Evolutionary conservation across 2,797 vertebrate species (phyloP).

Genomic region (Sebastes glaucus): DNA sequence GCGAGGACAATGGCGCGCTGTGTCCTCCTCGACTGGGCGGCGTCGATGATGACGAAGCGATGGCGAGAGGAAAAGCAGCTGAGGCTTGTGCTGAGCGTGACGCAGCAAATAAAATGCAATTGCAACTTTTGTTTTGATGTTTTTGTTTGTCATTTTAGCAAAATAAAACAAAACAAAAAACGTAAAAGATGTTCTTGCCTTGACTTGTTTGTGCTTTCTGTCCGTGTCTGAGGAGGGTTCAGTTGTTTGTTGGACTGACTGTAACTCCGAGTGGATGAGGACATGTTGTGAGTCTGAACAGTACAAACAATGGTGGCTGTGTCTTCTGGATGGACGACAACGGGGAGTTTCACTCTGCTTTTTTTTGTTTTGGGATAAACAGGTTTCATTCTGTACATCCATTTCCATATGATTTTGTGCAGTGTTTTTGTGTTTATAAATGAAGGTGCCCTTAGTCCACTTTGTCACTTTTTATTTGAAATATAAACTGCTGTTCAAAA

Average conservation of each 20-base stretch:
- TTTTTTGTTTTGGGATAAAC: background rate
- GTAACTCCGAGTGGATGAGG: background rate
- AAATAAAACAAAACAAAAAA: background rate
- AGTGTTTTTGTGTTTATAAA: background rate
- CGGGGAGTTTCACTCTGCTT: background rate
- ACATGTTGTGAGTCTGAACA: slow-evolving; percentile 23
- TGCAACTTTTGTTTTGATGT: background rate
- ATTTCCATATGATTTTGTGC: background rate
- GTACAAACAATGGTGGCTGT: slow-evolving; percentile 40
- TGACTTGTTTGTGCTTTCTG: background rate
- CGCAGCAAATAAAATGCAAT: slow-evolving; percentile 19
- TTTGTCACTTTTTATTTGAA: background rate
- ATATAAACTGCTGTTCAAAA: background rate
- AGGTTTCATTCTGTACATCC: background rate
- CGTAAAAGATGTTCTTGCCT: background rate
- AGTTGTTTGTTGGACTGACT: background rate
- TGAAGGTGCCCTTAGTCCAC: background rate
- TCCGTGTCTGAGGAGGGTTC: background rate
- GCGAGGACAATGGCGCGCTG: slow-evolving; percentile 72
- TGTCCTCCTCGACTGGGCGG: slow-evolving; percentile 53
- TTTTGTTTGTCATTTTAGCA: background rate
- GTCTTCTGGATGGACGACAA: slow-evolving; percentile 10
- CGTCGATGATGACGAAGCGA: slow-evolving; percentile 58
- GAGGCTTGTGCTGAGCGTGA: slow-evolving; percentile 40
- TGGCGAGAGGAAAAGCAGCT: slow-evolving; percentile 50